Percentiles rank a stretch among this genome's conserved stretches.
These are phyloP conservation scores for Ptiloglossa arizonensis DNA, from an alignment of 1,140 invertebrate genomes.

Conservation along the genomic window DNA sequence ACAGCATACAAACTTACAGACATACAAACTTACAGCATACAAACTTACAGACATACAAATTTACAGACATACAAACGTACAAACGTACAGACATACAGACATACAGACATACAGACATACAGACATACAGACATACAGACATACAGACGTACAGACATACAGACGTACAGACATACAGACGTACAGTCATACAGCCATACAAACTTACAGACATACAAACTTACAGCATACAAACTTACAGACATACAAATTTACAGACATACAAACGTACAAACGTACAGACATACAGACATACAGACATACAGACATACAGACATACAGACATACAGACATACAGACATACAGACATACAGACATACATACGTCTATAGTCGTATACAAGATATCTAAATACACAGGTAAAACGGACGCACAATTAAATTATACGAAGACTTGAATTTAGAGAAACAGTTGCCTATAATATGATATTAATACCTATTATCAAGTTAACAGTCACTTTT, in stretches of 20 bases:
- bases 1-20: no score
- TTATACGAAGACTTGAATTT: conserved; percentile 50
- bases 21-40: no score
- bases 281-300: conserved; percentile 38
- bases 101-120: conserved; percentile 38
- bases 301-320: conserved; percentile 43
- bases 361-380: conserved; percentile 51
- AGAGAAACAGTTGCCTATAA: conserved; percentile 34
- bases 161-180: conserved; percentile 41
- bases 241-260: no score
- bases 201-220: conserved; percentile 38
- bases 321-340: conserved; percentile 35
- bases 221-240: no score
- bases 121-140: conserved; percentile 39
- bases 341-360: conserved; percentile 41
- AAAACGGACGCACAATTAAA: conserved; percentile 55
- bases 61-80: conserved; percentile 36
- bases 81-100: conserved; percentile 38
- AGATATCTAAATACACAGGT: conserved; percentile 40
- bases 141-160: conserved; percentile 43
- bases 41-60: conserved; percentile 39
- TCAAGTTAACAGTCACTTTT: conserved; percentile 77
- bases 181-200: no score
- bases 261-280: conserved; percentile 41
- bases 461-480: conserved; percentile 55